Evolutionary conservation across 2,113 vertebrate species (phyloP), one percentile per base, ranked within the genome.

Genomic region (Carlito syrichta): DNA sequence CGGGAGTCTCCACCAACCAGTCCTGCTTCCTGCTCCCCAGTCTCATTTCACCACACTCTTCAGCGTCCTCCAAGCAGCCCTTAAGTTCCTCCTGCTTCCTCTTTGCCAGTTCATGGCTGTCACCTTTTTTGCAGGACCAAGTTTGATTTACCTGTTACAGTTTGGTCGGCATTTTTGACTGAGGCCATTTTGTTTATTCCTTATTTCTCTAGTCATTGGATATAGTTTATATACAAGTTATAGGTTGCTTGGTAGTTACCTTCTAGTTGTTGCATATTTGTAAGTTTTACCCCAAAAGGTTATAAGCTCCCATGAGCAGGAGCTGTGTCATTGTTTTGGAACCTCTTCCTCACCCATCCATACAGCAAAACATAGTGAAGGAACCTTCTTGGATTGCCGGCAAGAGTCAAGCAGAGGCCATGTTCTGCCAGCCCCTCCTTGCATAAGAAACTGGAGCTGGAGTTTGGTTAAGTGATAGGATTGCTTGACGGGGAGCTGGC

Each of bases 261-360:
- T 35, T 90, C 35, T 79, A 77, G 40, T 90, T 81, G 13, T 91
- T 97, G 32, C 7, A 25, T 85, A 68, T 66, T 91, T 92, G 3
- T 95, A 95, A 91, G 38, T 77, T 92, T 93, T 91, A 85, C 7
- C 56, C 71, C 74, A 62, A 56, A 89, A 77, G 38, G 68, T 83
- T 94, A 52, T 84, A 96, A 97, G 48, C 32, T 83, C n/a, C 43
- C 12, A 38, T 91, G 84, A 91, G 40, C 23, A 91, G 40, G 78
- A 93, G 58, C 60, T 54, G 1, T 79, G 11, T 84, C 23, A 54
- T 43, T 92, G 20, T 93, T 93, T 93, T 82, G 30, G 19, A 79
- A 60, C 30, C 35, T 14, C 10, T 79, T 69, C 4, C 5, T 35
- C 38, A 60, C 27, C 48, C 13, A 43, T 92, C 50, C 45, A 74